phyloP scores from a whole-genome alignment of 1,140 invertebrate species.

The Cepaea nemoralis region DNA sequence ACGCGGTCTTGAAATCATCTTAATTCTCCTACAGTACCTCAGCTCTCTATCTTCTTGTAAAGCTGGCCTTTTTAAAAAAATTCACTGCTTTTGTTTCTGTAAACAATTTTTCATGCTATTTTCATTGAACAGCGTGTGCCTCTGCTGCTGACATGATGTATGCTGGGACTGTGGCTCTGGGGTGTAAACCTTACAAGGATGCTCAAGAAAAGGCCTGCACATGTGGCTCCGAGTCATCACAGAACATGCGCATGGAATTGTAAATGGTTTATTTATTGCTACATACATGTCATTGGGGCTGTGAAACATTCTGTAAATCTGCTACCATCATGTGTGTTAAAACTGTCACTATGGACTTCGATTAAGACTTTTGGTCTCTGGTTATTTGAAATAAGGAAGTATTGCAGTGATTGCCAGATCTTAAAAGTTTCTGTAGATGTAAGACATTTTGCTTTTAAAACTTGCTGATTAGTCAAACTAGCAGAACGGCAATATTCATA shows the following conservation, averaged over 20 bases:
- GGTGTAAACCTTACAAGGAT: conserved; percentile 54
- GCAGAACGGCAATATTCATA: too few relatives aligned
- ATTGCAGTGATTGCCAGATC: too few relatives aligned
- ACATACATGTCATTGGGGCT: too few relatives aligned
- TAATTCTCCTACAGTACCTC: not conserved
- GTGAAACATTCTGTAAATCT: too few relatives aligned
- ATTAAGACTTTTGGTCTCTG: too few relatives aligned
- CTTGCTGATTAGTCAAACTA: too few relatives aligned
- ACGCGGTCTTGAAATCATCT: too few relatives aligned
- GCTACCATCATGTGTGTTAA: too few relatives aligned
- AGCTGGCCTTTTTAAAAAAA: not conserved
- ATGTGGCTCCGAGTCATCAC: conserved; percentile 35
- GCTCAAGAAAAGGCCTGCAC: conserved; percentile 54
- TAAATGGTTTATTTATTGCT: not conserved
- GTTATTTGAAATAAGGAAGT: too few relatives aligned
- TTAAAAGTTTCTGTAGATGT: too few relatives aligned
- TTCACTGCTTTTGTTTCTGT: not conserved
- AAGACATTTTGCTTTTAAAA: too few relatives aligned
- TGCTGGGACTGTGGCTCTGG: conserved; percentile 48
- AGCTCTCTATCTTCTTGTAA: not conserved
- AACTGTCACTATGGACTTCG: too few relatives aligned
- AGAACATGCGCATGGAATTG: not conserved
- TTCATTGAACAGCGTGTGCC: conserved; percentile 47
- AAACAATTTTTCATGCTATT: not conserved
- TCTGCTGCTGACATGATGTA: conserved; percentile 51